A percentile compares a stretch with the other conserved stretches of the same genome.
Evolutionary conservation across 2,797 vertebrate genomes (phyloP).

Genomic region (Lagodon rhomboides): DNA sequence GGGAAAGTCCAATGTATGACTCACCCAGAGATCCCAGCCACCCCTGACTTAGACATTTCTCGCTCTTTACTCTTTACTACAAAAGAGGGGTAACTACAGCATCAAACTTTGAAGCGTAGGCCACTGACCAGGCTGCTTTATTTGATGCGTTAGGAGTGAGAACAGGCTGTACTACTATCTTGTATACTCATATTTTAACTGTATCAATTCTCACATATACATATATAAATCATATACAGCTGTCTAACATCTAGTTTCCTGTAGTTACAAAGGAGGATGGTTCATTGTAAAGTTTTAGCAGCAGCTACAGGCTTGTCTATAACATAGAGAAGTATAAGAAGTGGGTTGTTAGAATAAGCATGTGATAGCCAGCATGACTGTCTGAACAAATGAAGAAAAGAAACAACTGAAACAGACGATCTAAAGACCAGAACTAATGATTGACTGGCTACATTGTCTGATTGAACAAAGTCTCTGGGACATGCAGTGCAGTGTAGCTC

Average conservation of each 20-base stretch:
- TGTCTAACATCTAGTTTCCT: constrained; percentile 15
- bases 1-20: too few species aligned
- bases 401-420: constrained; percentile 10
- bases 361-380: background rate
- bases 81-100: too few species aligned
- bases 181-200: background rate
- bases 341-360: constrained; percentile 22
- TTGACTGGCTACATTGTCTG: constrained; percentile 30
- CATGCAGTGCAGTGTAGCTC: constrained; percentile 13
- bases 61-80: too few species aligned
- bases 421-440: constrained; percentile 15
- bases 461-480: constrained; percentile 39
- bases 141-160: too few species aligned
- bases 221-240: constrained; percentile 6
- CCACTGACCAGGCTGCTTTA: too few species aligned
- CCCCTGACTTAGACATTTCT: too few species aligned
- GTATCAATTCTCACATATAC: background rate
- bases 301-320: constrained; percentile 35
- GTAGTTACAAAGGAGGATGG: constrained; percentile 32
- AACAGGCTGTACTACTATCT: too few species aligned
- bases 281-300: constrained; percentile 29
- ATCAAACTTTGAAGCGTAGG: too few species aligned
- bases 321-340: constrained; percentile 33
- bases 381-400: constrained; percentile 19
- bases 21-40: too few species aligned